phyloP scores from a whole-genome alignment of 2,888 invertebrate species.

The Diarsia brunnea region DNA sequence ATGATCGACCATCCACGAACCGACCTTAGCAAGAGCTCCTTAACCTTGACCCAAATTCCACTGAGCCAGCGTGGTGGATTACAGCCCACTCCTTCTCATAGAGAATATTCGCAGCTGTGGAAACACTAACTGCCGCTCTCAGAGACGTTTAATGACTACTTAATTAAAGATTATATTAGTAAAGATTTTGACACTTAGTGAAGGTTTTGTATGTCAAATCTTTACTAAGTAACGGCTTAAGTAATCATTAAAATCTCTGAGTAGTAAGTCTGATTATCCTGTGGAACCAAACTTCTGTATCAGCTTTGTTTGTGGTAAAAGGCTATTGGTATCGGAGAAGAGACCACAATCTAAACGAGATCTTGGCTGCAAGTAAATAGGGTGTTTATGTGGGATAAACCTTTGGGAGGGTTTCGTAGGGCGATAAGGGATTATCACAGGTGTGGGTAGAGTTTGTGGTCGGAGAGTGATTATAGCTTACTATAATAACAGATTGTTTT shows the following conservation, averaged over 20 bases:
- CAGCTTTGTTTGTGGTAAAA: background rate
- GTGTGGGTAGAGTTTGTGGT: constrained; percentile 27
- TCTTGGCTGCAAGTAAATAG: constrained; percentile 53
- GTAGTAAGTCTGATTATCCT: background rate
- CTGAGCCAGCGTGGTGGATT: background rate
- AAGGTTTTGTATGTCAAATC: too few species aligned
- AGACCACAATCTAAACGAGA: constrained; percentile 59
- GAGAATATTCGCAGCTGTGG: background rate
- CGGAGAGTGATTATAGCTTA: background rate
- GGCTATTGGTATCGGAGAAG: constrained; percentile 35
- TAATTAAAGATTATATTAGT: too few species aligned
- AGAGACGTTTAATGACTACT: too few species aligned
- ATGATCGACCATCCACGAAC: background rate
- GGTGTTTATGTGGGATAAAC: constrained; percentile 42
- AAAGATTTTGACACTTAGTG: too few species aligned
- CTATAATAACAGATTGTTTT: constrained; percentile 6
- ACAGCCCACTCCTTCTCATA: background rate
- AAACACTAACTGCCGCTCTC: background rate
- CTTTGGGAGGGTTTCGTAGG: constrained; percentile 33
- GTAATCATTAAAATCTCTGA: too few species aligned
- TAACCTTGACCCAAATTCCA: background rate
- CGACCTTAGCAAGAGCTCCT: background rate
- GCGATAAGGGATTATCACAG: constrained; percentile 40
- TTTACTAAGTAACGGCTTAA: too few species aligned
- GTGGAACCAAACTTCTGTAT: background rate